Evolutionary conservation across 2,888 invertebrate species (phyloP).

Genomic region (Microplitis deprimator): DNA sequence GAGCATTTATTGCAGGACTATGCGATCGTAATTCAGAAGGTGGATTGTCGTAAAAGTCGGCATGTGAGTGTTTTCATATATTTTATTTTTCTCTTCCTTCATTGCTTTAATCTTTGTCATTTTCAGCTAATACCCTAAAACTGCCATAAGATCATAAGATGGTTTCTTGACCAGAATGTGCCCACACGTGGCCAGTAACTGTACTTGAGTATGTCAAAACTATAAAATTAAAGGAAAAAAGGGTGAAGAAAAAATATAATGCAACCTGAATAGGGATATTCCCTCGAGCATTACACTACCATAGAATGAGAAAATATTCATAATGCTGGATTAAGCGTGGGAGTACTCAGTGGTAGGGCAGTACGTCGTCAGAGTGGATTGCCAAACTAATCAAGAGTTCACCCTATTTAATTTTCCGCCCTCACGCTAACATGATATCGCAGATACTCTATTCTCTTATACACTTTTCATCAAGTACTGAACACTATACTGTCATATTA

Average conservation of each 20-base stretch:
- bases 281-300: slow-evolving; percentile 34
- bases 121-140: slow-evolving; percentile 48
- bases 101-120: slow-evolving; percentile 41
- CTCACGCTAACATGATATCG: slow-evolving; percentile 48
- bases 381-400: slow-evolving; percentile 66
- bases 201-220: slow-evolving; percentile 1
- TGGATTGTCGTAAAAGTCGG: slow-evolving; percentile 67
- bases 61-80: slow-evolving; percentile 50
- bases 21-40: slow-evolving; percentile 68
- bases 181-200: slow-evolving; percentile 19
- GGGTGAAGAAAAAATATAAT: slow-evolving; percentile 42
- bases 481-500: slow-evolving; percentile 16
- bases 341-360: slow-evolving; percentile 50
- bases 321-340: slow-evolving; percentile 67
- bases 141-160: slow-evolving; percentile 34
- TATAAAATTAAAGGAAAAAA: slow-evolving; percentile 39
- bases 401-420: slow-evolving; percentile 65
- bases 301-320: slow-evolving; percentile 66
- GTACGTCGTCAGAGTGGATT: slow-evolving; percentile 54
- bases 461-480: slow-evolving; percentile 42
- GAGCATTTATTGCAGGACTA: slow-evolving; percentile 68
- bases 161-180: slow-evolving; percentile 28
- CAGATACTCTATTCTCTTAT: slow-evolving; percentile 24
- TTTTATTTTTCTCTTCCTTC: slow-evolving; percentile 41
- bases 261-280: slow-evolving; percentile 44